Evolutionary conservation across 30 jellyfish, hydroid and myxozoan species (phyloP), one percentile per base, ranked within the genome.

Genomic region (Mastigias papua): DNA sequence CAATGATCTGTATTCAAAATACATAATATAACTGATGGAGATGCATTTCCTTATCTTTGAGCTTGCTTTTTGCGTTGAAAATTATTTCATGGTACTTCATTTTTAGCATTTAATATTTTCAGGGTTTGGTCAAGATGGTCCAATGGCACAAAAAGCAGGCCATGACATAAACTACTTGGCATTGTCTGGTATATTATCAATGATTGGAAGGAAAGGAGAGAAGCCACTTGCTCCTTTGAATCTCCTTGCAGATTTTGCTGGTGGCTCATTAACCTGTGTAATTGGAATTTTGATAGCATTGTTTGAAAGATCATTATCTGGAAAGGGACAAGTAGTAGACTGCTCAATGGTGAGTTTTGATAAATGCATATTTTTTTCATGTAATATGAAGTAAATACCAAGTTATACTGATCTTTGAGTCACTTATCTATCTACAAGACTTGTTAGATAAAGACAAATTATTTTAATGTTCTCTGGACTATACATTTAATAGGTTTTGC

Each of bases 211-310:
- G 27, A 86, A 80, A 72, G 96, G 93, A 19, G 96, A 90, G 32
- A 90, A 90, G 62, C 99, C 99, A 1, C 54, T 78, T 25, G 96
- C 98, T 7, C 99, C 99, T 11, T 46, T 90, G 10, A 95, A 95
- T 70, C 90, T 95, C 28, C 96, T 95, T 37, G 99, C 98, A 15
- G 99, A 95, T 76, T 95, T 95, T 76, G 99, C 97, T 26, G 99
- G 99, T 5, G 99, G 99, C 1, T 61, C 97, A 11, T 48, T 95
- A 37, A 69, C 90, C 0, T 97, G 98, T 68, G 99, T 90, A 4
- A 70, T 87, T 61, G 99, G 99, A 1, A 90, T 95, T 31, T 28
- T 95, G 85, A 69, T 86, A 42, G 99, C 99, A 17, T 75, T 95
- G 85, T 62, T 95, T 69, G 99, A 95, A 91, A 73, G 98, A 70